Evolutionary conservation across 2,888 invertebrate species (phyloP), one percentile per base, ranked within the genome.

Genomic region (Pandemis corylana): DNA sequence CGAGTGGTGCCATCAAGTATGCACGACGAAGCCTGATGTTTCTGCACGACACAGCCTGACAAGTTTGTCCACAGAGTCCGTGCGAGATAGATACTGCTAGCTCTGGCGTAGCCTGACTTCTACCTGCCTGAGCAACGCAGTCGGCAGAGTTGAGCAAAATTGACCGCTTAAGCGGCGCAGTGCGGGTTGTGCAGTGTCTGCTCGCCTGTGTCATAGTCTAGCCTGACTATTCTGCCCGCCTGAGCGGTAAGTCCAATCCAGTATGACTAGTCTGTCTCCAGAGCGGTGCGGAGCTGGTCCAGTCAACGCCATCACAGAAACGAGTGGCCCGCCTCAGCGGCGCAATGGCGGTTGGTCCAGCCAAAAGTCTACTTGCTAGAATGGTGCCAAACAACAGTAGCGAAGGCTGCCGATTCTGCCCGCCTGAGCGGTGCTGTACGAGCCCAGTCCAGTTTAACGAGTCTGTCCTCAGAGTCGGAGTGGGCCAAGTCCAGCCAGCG

Each of bases 371-470:
- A 20, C 1, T 20, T 20, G 20, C 20, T 20, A 20, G 0, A 20
- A 1, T 20, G 61, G 41, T n/a, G 61, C 68, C 36, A 28, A 61
- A 0, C 49, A 42, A 15, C 10, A n/a, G 42, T 15, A 42, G 13
- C 28, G 49, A 36, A 49, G 28, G n/a, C n/a, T 36, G 36, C 0
- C 44, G 42, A 44, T 51, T 71, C 64, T 7, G 63, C 28, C 2
- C n/a, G 56, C 71, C 20, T 2, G 41, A 13, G 51, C 51, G 51
- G 51, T 15, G 64, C n/a, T 13, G 70, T 42, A 36, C 64, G 51
- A 64, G 63, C 64, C 44, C 44, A 42, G 10, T 56, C 71, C 44
- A 46, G 46, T 20, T 15, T 65, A 7, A 42, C 51, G 51, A 49
- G 51, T 36, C 66, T 51, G 15, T 2, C 20, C 51, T 4, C 66